A percentile compares a stretch with the other conserved stretches of the same genome.
These are phyloP conservation scores for Cinclus mexicanus DNA, from an alignment of 2,113 vertebrate species.

Conservation along the genomic window DNA sequence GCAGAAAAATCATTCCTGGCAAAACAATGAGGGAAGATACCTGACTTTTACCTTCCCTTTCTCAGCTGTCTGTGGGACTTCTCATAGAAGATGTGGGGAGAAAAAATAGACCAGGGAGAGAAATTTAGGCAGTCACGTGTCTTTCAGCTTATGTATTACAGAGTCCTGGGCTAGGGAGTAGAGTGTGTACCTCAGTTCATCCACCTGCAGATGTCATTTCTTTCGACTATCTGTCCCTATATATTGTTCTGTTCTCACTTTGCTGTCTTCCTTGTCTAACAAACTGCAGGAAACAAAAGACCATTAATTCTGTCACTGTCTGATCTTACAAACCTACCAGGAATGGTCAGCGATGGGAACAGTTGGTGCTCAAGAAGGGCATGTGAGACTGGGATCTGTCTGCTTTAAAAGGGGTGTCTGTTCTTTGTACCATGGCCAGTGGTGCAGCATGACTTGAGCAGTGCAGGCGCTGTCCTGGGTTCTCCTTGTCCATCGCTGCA, in stretches of 20 bases:
- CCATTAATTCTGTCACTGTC: neutral
- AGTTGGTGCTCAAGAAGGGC: neutral
- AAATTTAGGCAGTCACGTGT: neutral
- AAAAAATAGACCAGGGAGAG: neutral
- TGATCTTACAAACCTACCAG: neutral
- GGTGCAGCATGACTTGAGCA: neutral
- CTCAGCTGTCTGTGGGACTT: neutral
- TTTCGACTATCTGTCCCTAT: neutral
- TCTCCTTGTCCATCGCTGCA: accelerated
- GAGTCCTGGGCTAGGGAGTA: neutral
- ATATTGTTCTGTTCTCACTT: neutral
- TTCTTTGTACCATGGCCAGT: neutral
- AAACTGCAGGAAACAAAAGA: neutral
- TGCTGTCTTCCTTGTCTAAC: neutral
- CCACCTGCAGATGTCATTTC: neutral
- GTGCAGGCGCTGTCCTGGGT: neutral
- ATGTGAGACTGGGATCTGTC: neutral
- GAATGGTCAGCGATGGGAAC: neutral
- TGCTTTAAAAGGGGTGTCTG: neutral
- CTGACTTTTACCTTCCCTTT: neutral
- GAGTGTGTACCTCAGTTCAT: neutral
- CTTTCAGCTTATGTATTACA: neutral
- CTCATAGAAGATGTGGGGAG: neutral
- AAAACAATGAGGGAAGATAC: neutral
- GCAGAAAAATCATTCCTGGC: neutral